Evolutionary conservation across 2,797 vertebrate species (phyloP).

Genomic region (Myotis vivesi): DNA sequence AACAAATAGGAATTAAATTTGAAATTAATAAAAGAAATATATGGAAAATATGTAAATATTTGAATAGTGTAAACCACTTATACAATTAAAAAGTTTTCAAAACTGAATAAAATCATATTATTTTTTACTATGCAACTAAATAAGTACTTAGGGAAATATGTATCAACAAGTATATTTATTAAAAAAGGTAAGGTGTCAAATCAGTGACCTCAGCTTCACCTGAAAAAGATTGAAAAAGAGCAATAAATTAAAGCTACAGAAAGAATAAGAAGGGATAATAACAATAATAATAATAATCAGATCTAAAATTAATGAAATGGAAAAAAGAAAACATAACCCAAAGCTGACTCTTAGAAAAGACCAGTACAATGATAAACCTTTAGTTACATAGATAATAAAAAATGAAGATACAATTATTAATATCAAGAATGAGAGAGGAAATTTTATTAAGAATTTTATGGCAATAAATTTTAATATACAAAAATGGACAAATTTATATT

Average conservation of each 20-base stretch:
- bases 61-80: neutral
- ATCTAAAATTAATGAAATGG: neutral
- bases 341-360: neutral
- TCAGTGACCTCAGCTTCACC: neutral
- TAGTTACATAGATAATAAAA: neutral
- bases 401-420: neutral
- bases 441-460: neutral
- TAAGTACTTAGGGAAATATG: neutral
- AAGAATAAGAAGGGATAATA: neutral
- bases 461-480: neutral
- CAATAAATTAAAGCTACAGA: neutral
- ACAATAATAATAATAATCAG: neutral
- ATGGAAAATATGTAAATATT: neutral
- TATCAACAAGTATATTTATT: neutral
- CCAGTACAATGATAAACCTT: neutral
- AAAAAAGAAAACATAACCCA: neutral
- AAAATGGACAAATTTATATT: neutral
- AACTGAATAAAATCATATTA: neutral
- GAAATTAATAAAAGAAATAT: neutral
- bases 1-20: neutral
- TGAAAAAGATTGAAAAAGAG: neutral
- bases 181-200: neutral
- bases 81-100: slow-evolving; percentile 2
- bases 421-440: neutral
- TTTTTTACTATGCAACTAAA: neutral